Conservation (phyloP, 2,888 invertebrate genomes). For the Dendrolimus houi region DNA sequence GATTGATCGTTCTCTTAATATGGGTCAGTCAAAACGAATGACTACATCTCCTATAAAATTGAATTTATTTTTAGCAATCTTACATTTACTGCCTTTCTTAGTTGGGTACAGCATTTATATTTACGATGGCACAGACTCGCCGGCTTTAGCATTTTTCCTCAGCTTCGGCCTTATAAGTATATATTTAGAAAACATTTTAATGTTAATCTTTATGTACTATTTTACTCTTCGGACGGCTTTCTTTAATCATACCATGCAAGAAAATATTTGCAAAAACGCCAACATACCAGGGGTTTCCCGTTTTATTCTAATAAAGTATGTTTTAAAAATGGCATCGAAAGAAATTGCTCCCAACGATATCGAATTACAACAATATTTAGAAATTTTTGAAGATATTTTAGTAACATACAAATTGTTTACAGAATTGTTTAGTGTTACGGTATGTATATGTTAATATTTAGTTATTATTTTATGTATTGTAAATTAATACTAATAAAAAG, state of each 20-base stretch:
- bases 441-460: conserved; percentile 11
- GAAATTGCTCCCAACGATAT: not conserved
- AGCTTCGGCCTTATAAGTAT: conserved; percentile 7
- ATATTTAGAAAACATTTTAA: conserved; percentile 22
- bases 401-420: conserved; percentile 20
- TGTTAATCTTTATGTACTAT: conserved; percentile 19
- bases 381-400: conserved; percentile 21
- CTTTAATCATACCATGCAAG: conserved; percentile 17
- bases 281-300: not conserved
- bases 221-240: conserved; percentile 16
- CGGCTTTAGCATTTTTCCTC: conserved; percentile 11
- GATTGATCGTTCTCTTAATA: conserved; percentile 19
- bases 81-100: conserved; percentile 12
- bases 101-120: conserved; percentile 14
- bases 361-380: conserved; percentile 1
- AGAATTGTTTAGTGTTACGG: conserved; percentile 24
- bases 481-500: not conserved
- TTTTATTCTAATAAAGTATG: not conserved
- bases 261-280: not conserved
- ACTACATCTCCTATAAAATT: conserved; percentile 14
- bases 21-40: conserved; percentile 13
- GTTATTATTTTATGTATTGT: not conserved
- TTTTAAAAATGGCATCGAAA: not conserved
- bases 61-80: conserved; percentile 11
- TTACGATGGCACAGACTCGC: conserved; percentile 8